phyloP scores from a whole-genome alignment of 2,797 vertebrate species.

The Phyllotis vaccarum region DNA sequence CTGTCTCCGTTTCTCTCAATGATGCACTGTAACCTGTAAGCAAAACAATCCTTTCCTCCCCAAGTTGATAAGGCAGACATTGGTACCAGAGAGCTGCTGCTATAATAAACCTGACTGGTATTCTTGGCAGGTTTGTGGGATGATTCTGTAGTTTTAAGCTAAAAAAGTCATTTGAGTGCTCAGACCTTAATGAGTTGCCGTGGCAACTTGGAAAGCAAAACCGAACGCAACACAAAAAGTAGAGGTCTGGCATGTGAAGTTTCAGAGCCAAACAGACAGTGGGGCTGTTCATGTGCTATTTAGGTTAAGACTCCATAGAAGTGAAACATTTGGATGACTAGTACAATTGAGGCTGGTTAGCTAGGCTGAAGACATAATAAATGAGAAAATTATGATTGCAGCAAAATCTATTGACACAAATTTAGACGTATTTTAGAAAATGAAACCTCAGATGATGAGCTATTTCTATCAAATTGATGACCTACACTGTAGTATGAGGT shows the following conservation, averaged over 20 bases:
- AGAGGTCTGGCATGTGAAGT: not conserved
- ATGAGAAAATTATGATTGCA: not conserved
- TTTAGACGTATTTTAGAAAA: not conserved
- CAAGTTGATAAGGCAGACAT: too few relatives aligned
- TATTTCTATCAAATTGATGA: not conserved
- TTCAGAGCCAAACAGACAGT: not conserved
- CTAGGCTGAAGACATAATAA: not conserved
- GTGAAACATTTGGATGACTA: not conserved
- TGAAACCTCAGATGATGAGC: not conserved
- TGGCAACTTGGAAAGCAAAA: too few relatives aligned
- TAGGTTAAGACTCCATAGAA: not conserved
- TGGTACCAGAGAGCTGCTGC: not conserved
- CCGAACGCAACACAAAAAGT: too few relatives aligned
- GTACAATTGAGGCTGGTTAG: not conserved
- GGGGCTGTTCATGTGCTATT: not conserved
- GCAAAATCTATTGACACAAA: not conserved
- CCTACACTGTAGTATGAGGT: too few relatives aligned
- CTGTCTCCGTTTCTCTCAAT: not conserved
- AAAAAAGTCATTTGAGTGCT: not conserved
- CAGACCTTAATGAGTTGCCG: too few relatives aligned
- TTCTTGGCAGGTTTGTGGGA: not conserved
- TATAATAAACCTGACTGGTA: not conserved
- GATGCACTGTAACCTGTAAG: not conserved
- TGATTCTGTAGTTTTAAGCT: not conserved
- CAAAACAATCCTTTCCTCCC: not conserved